Conservation (phyloP, 1,140 invertebrate genomes). For the Goniozus legneri region DNA sequence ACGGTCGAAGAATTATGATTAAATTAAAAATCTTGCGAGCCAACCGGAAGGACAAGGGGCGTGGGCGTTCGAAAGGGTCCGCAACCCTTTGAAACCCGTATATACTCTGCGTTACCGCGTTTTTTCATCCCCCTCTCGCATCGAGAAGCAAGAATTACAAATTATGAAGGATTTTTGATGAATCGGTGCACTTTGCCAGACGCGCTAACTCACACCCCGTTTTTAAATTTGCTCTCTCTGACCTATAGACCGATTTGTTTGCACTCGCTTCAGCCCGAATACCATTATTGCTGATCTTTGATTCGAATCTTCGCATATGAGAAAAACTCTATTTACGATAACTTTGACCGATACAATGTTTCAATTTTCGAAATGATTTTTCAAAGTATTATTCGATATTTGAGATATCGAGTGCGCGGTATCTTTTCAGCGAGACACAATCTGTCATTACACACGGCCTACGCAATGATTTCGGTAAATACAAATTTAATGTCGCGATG, state of each 20-base stretch:
- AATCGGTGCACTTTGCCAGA: conserved; percentile 21
- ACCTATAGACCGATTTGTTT: too few species aligned
- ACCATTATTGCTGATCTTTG: conserved; percentile 12
- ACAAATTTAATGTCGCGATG: too few species aligned
- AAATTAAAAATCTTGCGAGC: conserved; percentile 36
- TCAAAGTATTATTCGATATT: too few species aligned
- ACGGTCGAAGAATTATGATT: conserved; percentile 28
- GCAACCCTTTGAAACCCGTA: conserved; percentile 21
- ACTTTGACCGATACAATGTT: conserved; percentile 7
- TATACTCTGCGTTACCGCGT: too few species aligned
- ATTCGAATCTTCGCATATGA: conserved; percentile 9
- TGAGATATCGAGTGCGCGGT: too few species aligned
- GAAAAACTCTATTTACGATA: conserved; percentile 17
- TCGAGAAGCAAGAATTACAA: conserved; percentile 27
- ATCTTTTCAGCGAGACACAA: too few species aligned
- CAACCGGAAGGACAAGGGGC: conserved; percentile 20
- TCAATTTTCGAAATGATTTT: too few species aligned
- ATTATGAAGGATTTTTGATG: conserved; percentile 30
- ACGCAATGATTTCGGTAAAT: too few species aligned
- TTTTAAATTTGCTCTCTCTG: too few species aligned
- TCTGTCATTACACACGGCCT: too few species aligned
- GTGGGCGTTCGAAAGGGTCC: neutral
- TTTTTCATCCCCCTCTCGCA: too few species aligned
- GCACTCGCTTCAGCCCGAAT: conserved; percentile 6
- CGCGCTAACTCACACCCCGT: neutral